Percentiles rank a stretch among this genome's conserved stretches.
Evolutionary conservation across 2,888 invertebrate genomes (phyloP).

Genomic region (Tetranychus piercei): DNA sequence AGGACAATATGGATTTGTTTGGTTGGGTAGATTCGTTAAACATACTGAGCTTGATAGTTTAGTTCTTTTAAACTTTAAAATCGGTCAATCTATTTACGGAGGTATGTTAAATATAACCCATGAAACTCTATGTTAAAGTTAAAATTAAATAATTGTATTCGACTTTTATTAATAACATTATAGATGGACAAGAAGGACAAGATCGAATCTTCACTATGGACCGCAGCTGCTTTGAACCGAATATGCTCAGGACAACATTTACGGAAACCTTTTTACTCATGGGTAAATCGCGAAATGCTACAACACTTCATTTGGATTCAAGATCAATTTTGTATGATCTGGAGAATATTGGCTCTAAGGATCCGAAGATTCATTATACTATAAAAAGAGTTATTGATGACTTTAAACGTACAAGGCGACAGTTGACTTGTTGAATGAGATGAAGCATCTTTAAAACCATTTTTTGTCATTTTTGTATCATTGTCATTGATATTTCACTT

Average conservation of each 20-base stretch:
- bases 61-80: neutral
- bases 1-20: constrained; percentile 15
- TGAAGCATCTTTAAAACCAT: too few relatives aligned
- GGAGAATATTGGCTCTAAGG: neutral
- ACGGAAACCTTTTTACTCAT: neutral
- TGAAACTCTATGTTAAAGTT: too few relatives aligned
- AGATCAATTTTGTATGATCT: neutral
- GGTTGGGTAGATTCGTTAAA: constrained; percentile 3
- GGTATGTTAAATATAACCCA: neutral
- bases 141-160: too few relatives aligned
- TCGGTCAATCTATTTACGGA: neutral
- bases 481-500: too few relatives aligned
- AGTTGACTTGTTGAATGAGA: neutral
- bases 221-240: neutral
- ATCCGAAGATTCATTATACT: neutral
- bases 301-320: neutral
- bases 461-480: too few relatives aligned
- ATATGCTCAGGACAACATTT: neutral
- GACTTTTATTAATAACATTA: too few relatives aligned
- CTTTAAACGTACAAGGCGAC: neutral
- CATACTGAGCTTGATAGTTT: neutral
- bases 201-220: neutral
- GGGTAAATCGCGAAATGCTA: neutral
- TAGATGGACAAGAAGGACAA: neutral
- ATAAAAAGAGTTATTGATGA: neutral